Evolutionary conservation across 2,888 invertebrate genomes (phyloP).

Genomic region (Stenchaetothrips biformis): DNA sequence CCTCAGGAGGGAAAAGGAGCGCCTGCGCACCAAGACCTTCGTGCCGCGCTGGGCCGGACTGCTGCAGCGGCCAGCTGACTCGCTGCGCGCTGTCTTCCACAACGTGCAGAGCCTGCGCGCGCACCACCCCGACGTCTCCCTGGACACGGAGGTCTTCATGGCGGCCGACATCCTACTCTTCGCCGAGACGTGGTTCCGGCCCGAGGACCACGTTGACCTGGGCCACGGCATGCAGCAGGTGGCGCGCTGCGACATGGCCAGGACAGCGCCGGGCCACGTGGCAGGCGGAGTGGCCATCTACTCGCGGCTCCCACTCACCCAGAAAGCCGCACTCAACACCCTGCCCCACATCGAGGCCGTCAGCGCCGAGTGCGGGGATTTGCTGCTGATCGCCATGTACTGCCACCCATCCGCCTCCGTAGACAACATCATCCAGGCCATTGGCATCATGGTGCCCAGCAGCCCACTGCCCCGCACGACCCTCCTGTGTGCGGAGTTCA

Average conservation of each 20-base stretch:
- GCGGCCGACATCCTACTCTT: no score
- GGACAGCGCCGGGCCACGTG: no score
- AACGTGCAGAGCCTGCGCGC: constrained; percentile 6
- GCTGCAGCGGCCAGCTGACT: neutral
- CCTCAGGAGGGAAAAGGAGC: neutral
- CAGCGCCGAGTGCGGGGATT: neutral
- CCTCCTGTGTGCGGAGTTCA: neutral
- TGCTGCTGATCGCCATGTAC: neutral
- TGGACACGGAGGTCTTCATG: neutral
- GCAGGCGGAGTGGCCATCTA: no score
- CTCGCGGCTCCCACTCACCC: no score
- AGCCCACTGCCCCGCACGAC: neutral
- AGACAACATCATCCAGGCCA: neutral
- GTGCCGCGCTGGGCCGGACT: neutral
- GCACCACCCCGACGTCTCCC: neutral
- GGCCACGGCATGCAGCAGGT: no score
- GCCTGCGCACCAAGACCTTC: neutral
- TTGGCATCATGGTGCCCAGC: neutral
- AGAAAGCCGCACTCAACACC: no score
- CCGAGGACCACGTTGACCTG: no score
- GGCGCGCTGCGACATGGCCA: no score
- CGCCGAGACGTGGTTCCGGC: no score
- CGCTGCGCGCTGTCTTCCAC: neutral
- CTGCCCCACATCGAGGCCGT: no score
- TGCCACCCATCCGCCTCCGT: neutral